Evolutionary conservation across 2,888 invertebrate species (phyloP).

Genomic region (Autographa gamma): DNA sequence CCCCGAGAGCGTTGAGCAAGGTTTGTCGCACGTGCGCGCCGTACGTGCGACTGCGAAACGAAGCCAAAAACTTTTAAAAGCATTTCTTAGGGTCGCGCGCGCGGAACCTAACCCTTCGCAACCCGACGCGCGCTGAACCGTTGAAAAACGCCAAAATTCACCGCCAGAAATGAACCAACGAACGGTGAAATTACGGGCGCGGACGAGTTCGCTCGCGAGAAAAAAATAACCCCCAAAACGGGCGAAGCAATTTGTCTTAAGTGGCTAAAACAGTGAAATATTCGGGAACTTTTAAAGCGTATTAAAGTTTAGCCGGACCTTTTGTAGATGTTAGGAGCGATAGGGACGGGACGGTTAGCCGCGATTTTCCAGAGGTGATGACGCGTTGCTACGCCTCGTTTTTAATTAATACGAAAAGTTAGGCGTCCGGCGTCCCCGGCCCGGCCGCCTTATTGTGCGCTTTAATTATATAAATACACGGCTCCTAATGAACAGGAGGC

Average conservation of each 20-base stretch:
- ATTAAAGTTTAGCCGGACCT: slow-evolving; percentile 78
- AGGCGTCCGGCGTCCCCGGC: slow-evolving; percentile 48
- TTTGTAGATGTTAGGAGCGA: slow-evolving; percentile 70
- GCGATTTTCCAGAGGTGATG: slow-evolving; percentile 66
- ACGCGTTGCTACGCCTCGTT: slow-evolving; percentile 69
- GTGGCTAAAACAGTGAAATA: slow-evolving; percentile 84
- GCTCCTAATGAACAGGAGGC: slow-evolving; percentile 70
- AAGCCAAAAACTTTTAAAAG: slow-evolving; percentile 36
- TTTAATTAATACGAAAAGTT: slow-evolving; percentile 83
- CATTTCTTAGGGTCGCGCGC: slow-evolving; percentile 29
- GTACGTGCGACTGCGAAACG: slow-evolving; percentile 17
- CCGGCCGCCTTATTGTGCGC: slow-evolving; percentile 68
- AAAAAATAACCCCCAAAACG: slow-evolving; percentile 73
- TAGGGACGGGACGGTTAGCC: slow-evolving; percentile 64
- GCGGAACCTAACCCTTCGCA: slow-evolving; percentile 44
- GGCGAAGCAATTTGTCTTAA: slow-evolving; percentile 82
- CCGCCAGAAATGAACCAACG: slow-evolving; percentile 67
- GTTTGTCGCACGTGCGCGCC: slow-evolving; percentile 20
- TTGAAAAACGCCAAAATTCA: slow-evolving; percentile 57
- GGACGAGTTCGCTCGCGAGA: slow-evolving; percentile 56
- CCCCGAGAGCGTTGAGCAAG: slow-evolving; percentile 36
- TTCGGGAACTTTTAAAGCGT: slow-evolving; percentile 80
- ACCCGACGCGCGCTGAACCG: slow-evolving; percentile 47
- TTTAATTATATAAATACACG: slow-evolving; percentile 69
- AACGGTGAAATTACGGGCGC: slow-evolving; percentile 78